Evolutionary conservation across 2,888 invertebrate genomes (phyloP).

Genomic region (Salpingus planirostris): DNA sequence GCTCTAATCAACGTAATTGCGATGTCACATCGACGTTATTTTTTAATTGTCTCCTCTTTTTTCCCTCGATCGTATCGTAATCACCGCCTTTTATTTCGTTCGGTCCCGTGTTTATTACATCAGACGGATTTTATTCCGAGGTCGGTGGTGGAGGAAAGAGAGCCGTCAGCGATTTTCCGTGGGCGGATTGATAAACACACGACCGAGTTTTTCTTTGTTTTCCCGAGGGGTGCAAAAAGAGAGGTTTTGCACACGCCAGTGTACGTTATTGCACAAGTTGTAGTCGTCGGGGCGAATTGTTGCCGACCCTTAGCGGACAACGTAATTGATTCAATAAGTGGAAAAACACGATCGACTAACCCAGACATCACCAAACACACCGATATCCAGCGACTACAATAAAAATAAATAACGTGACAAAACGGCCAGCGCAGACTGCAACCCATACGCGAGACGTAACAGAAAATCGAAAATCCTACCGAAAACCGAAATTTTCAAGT

Average conservation of each 20-base stretch:
- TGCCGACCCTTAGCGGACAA: conserved; percentile 40
- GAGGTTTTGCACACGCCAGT: too few species aligned
- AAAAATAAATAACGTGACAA: conserved; percentile 35
- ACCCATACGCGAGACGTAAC: too few species aligned
- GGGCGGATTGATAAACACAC: conserved; percentile 26
- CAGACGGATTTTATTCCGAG: too few species aligned
- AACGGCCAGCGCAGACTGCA: too few species aligned
- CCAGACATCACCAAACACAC: conserved; percentile 37
- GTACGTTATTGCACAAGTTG: conserved; percentile 19
- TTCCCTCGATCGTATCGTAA: too few species aligned
- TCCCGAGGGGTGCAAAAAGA: conserved; percentile 18
- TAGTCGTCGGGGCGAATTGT: conserved; percentile 28
- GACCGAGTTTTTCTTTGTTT: conserved; percentile 27
- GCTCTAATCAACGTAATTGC: conserved; percentile 12
- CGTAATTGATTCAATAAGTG: conserved; percentile 42
- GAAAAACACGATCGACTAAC: conserved; percentile 38
- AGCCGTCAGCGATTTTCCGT: conserved; percentile 29
- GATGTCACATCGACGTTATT: too few species aligned
- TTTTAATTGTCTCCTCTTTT: too few species aligned
- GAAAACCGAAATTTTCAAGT: too few species aligned
- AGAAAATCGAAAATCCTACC: too few species aligned
- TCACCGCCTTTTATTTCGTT: too few species aligned
- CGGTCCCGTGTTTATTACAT: too few species aligned
- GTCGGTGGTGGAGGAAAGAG: conserved; percentile 25
- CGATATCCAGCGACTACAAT: conserved; percentile 35